Evolutionary conservation across 2,888 invertebrate species (phyloP), one percentile per base, ranked within the genome.

Genomic region (Koerneria pararmatus): DNA sequence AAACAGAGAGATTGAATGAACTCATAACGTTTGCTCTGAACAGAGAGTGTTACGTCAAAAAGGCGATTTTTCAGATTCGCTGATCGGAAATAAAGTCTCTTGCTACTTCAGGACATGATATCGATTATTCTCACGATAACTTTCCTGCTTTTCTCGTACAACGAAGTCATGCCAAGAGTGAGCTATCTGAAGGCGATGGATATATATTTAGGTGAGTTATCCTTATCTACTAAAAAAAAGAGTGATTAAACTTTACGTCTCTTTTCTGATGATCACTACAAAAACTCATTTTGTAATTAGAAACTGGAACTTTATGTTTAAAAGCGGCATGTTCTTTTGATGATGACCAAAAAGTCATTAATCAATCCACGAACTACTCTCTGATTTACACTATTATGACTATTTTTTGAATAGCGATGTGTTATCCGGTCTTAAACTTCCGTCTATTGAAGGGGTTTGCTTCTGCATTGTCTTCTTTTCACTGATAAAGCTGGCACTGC

Each of bases 91-190:
- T 8, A 11, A 11, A 53, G 31, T 3, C 8, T 8, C 19, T 35
- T 34, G n/a, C 22, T 27, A 22, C 70, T 76, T 61, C 68, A 82
- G 74, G 82, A 82, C 68, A 80, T 82, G 79, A 80, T 82, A 27
- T 73, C 78, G n/a, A 78, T 82, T 53, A 79, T 82, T 24, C 70
- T 82, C 24, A 76, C 82, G 1, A 80, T 82, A 49, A 83, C 80
- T 2, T 82, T 82, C 68, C 71, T 82, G 3, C 66, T 82, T 11
- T 82, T 80, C 69, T 82, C 82, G 1, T 82, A 82, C 70, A 82
- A 82, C 63, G 80, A 80, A 65, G 77, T 82, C 29, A 82, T 82
- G 82, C 82, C 82, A 5, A 69, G 82, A 51, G 82, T 82, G 48
- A 78, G 78, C 66, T 82, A 82, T 70, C 75, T 81, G 71, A 81